Percentiles rank a stretch among this genome's conserved stretches.
phyloP scores from a whole-genome alignment of 2,797 vertebrate genomes.

The Psittacula echo region DNA sequence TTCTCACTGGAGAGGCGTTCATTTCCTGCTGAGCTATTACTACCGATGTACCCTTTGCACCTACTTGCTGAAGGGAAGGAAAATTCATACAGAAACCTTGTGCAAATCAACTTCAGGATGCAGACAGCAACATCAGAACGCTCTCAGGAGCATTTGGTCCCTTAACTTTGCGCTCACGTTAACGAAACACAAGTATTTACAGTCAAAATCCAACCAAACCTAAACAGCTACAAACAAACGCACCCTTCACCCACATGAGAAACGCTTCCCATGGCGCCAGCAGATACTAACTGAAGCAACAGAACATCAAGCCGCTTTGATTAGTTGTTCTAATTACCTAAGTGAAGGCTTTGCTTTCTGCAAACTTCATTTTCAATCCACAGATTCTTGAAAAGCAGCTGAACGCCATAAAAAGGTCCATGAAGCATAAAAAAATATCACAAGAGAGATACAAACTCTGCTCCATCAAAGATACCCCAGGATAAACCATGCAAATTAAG shows the following conservation, averaged over 20 bases:
- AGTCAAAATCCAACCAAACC: not conserved
- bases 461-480: constrained; percentile 31
- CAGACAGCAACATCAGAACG: not conserved
- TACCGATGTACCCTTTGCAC: not conserved
- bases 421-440: constrained; percentile 18
- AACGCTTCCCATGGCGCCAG: not conserved
- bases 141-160: not conserved
- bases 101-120: not conserved
- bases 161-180: not conserved
- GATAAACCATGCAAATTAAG: constrained; percentile 66
- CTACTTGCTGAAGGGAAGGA: not conserved
- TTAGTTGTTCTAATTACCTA: constrained; percentile 64
- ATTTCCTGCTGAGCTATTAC: not conserved
- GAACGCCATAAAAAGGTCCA: not conserved
- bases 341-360: constrained; percentile 41
- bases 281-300: not conserved
- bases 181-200: not conserved
- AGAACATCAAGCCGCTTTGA: not conserved
- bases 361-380: constrained; percentile 58
- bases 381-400: constrained; percentile 32
- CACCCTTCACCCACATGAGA: not conserved
- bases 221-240: not conserved
- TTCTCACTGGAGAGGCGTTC: not conserved
- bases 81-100: not conserved
- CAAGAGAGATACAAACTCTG: constrained; percentile 4